A percentile compares a stretch with the other conserved stretches of the same genome.
Conservation (phyloP, 1,140 invertebrate species). For the Bombus sylvicola region DNA sequence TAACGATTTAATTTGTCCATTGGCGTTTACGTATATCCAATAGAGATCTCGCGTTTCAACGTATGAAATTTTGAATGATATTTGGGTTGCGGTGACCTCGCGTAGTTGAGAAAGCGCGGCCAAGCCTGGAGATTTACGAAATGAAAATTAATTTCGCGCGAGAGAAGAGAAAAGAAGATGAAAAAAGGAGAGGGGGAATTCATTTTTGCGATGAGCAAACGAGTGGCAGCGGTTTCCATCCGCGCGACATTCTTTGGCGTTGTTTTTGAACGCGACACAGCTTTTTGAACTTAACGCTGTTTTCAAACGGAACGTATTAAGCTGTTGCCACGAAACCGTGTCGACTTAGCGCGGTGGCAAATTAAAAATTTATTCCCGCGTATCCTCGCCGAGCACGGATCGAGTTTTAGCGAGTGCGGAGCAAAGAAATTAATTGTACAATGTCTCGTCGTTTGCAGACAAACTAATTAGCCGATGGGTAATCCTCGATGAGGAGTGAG, state of each 20-base stretch:
- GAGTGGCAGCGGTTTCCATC: background rate
- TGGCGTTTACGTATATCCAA: background rate
- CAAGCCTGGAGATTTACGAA: slow-evolving; percentile 3
- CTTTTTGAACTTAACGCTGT: background rate
- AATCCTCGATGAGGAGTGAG: background rate
- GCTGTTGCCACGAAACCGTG: background rate
- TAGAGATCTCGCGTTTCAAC: background rate
- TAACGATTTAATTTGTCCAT: background rate
- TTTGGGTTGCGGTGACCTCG: background rate
- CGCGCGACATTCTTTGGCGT: background rate
- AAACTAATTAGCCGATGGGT: background rate
- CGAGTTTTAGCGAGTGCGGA: background rate
- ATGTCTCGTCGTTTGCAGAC: background rate
- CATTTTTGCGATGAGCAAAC: slow-evolving; percentile 30
- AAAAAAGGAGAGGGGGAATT: background rate
- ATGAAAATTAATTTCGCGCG: slow-evolving; percentile 29
- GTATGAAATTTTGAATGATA: background rate
- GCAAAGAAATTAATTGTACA: slow-evolving; percentile 1
- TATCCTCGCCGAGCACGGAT: background rate
- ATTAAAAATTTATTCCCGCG: slow-evolving; percentile 18
- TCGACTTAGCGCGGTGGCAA: background rate
- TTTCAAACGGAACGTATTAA: slow-evolving; percentile 29
- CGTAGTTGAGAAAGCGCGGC: background rate
- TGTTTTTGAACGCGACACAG: background rate
- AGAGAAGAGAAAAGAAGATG: background rate